Conservation (phyloP, 2,888 invertebrate genomes). For the Enoplolaimus lenunculus region DNA sequence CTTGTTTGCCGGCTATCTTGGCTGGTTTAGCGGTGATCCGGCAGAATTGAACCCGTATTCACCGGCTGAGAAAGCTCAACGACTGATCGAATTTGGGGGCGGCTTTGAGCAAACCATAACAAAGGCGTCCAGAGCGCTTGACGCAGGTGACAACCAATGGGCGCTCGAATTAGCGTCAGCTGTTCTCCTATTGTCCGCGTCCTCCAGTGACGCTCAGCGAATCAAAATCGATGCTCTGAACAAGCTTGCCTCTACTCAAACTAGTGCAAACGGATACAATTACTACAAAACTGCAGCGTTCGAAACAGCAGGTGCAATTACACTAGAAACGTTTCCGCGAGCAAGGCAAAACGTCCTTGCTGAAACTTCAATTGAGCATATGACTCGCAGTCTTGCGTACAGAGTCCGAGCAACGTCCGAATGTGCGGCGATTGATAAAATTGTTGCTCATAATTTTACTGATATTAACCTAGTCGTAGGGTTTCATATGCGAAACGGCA, state of each 20-base stretch:
- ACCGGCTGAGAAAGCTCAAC: background rate
- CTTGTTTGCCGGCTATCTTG: slow-evolving; percentile 27
- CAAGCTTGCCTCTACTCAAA: background rate
- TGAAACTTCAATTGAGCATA: background rate
- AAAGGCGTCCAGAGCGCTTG: background rate
- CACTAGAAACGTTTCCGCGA: background rate
- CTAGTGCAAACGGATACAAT: slow-evolving; percentile 9
- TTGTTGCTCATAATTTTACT: background rate
- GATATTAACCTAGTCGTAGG: background rate
- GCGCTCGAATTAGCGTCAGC: background rate
- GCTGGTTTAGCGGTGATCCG: slow-evolving; percentile 14
- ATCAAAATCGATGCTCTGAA: slow-evolving; percentile 2
- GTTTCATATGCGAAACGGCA: slow-evolving; percentile 4
- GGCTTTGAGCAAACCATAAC: background rate
- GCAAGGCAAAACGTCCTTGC: background rate
- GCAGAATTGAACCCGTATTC: background rate
- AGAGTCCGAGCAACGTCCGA: background rate
- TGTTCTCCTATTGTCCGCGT: background rate
- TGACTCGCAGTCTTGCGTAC: background rate
- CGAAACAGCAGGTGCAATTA: background rate
- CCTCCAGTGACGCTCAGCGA: background rate
- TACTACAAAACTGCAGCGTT: slow-evolving; percentile 5
- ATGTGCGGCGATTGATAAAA: background rate
- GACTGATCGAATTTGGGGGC: background rate
- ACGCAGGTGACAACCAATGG: slow-evolving; percentile 1